Evolutionary conservation across 2,888 invertebrate genomes (phyloP), one percentile per base, ranked within the genome.

Genomic region (Automeris io): DNA sequence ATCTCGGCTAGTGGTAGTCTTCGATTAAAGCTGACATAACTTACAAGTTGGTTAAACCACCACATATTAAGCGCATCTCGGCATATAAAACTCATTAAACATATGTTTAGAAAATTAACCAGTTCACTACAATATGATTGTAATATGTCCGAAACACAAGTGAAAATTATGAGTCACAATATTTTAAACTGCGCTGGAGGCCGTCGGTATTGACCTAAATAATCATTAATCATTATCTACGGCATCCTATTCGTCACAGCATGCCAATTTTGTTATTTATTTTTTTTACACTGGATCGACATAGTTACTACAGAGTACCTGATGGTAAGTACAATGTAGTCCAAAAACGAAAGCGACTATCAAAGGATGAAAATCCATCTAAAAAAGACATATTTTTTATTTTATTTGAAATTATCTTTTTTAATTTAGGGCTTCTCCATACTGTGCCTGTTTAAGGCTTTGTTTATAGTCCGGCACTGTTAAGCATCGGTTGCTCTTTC

Each of bases 191-290:
- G 52, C 51, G 55, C 52, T 60, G 59, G 63, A 65, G 69, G 68
- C 67, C 69, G 57, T 52, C 64, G 68, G 54, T 72, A 71, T 71
- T 77, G 78, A 75, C 74, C 74, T 44, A 72, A 62, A 70, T 77
- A 64, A 56, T 46, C 45, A 40, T 39, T 18, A n/a, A 45, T 41
- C 37, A 51, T 52, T 59, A 60, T 65, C 61, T 56, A 53, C 42
- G 48, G 49, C 61, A 50, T 57, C 57, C 61, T 53, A 51, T 57
- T 48, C 40, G 41, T 42, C 51, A 48, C 46, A 54, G 45, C 19
- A 18, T 49, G 42, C 34, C 21, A 26, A 37, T 36, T 36, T 32
- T 23, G 31, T 31, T 31, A 37, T 16, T 32, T 31, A n/a, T 22
- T 21, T 36, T 13, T 22, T 25, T 38, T 25, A 25, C 4, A 26